Evolutionary conservation across 2,113 vertebrate species (phyloP), one percentile per base, ranked within the genome.

Genomic region (Herpetotheres cachinnans): DNA sequence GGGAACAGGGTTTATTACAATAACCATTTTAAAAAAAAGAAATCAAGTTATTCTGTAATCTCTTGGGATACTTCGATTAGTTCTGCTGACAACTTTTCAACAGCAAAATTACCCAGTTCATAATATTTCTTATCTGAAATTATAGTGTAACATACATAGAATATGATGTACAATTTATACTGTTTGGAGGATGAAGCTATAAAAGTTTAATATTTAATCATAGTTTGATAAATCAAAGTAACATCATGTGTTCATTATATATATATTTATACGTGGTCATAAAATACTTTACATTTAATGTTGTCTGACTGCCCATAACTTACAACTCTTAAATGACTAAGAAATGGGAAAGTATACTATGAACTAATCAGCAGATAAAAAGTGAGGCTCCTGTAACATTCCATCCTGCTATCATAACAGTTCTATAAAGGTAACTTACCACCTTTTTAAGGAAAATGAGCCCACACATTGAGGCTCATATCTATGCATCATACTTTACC

Each of bases 121-220:
- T 96, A 96, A 77, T 93, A 70, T 22, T 62, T 91, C 86, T 86
- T 88, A 97, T 78, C 91, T 97, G 91, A 89, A 95, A 82, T 84
- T 86, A 42, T 69, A 93, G 78, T 62, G 81, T 63, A 67, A 59
- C 16, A 25, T 22, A 61, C 69, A 86, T n/a, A 67, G 72, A 87
- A 83, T 86, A 70, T 55, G 72, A 73, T 82, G n/a, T 81, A 58
- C 80, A 93, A 65, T 77, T 92, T 94, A 82, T 90, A 16, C 71
- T 74, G 82, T 91, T 50, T 56, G 38, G 50, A 65, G 25, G 40
- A 54, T 47, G 62, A 94, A 79, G 29, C 40, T 89, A 69, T 82
- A 93, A 83, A 95, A 82, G 1, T 73, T 94, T 32, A 59, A 78
- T 94, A 82, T 90, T 85, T 88, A 49, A 83, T 95, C 55, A 67